Evolutionary conservation across 2,113 vertebrate genomes (phyloP).

Genomic region (Scomber colias): DNA sequence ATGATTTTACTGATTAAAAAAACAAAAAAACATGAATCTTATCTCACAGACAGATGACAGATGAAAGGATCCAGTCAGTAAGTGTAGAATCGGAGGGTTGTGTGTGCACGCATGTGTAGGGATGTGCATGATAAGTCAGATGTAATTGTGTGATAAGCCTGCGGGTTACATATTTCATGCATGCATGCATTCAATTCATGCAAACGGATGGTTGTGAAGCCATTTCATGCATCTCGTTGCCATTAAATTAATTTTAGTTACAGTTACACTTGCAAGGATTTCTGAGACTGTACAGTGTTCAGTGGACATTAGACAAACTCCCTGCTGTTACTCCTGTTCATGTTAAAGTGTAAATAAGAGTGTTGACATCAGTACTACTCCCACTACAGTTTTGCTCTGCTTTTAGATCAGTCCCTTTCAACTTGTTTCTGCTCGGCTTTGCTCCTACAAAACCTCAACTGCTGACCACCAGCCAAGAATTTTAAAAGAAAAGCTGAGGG

Average conservation of each 20-base stretch:
- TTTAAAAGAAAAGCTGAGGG: constrained; percentile 39
- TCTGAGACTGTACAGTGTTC: not conserved
- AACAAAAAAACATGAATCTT: no score
- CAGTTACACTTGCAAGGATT: not conserved
- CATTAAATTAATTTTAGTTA: not conserved
- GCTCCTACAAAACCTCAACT: constrained; percentile 41
- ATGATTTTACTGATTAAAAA: no score
- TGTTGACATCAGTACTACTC: not conserved
- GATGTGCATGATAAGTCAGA: not conserved
- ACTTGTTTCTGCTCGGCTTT: constrained; percentile 15
- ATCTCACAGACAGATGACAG: not conserved
- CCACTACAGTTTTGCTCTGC: constrained; percentile 7
- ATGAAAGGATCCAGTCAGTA: no score
- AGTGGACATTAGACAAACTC: not conserved
- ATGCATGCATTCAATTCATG: not conserved
- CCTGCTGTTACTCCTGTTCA: not conserved
- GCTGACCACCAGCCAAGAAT: constrained; percentile 56
- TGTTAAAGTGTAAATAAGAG: constrained; percentile 12
- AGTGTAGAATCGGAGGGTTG: no score
- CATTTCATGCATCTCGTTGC: not conserved
- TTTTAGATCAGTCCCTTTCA: constrained; percentile 8
- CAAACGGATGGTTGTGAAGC: not conserved
- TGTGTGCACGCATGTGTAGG: no score
- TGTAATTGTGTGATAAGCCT: not conserved
- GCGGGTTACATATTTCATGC: not conserved